phyloP scores from a whole-genome alignment of 2,888 invertebrate genomes.

The Nowickia ferox region DNA sequence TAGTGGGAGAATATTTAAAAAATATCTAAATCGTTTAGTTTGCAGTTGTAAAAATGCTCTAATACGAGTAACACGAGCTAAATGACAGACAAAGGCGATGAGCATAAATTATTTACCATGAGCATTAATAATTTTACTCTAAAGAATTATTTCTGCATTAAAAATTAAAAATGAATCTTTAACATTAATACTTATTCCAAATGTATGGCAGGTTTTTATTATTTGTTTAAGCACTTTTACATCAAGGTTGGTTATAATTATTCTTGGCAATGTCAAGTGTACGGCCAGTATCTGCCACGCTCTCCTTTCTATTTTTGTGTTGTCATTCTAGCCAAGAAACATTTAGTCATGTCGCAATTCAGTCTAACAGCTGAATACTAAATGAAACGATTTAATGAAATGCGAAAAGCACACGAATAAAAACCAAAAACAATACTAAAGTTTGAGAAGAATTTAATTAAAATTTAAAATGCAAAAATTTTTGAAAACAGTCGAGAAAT shows the following conservation, averaged over 20 bases:
- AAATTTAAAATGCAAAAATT: not conserved
- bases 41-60: too few species aligned
- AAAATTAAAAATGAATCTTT: not conserved
- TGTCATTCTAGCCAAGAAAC: conserved; percentile 7
- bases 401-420: not conserved
- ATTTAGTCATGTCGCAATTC: conserved; percentile 40
- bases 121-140: not conserved
- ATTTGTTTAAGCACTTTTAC: conserved; percentile 23
- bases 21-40: too few species aligned
- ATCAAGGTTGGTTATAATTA: conserved; percentile 54
- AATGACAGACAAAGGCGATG: too few species aligned
- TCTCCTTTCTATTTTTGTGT: conserved; percentile 2
- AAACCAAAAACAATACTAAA: conserved; percentile 6
- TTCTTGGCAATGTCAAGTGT: conserved; percentile 55
- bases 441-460: conserved; percentile 34
- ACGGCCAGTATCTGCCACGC: not conserved
- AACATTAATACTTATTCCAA: conserved; percentile 21
- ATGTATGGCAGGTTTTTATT: conserved; percentile 26
- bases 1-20: too few species aligned
- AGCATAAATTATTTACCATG: not conserved
- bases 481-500: not conserved
- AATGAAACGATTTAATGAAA: conserved; percentile 44
- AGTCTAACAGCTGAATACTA: conserved; percentile 49
- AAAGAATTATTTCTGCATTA: not conserved
- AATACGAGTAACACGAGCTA: too few species aligned